Base-by-base conservation (phyloP, 2,888 invertebrate species). In the Cyrtodaria siliqua region DNA sequence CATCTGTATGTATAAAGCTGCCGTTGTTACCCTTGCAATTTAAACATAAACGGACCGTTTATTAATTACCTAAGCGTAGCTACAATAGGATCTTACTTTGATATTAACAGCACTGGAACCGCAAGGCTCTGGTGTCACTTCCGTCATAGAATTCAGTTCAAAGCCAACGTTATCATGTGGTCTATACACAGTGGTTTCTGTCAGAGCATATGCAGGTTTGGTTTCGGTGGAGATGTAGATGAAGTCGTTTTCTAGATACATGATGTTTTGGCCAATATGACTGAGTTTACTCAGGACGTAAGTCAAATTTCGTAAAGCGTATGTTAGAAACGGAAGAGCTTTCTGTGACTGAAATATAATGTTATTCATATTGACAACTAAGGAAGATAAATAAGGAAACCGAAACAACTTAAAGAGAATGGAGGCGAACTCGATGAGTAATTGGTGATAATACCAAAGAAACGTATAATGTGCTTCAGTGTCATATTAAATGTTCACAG, bases 201-300 rank as follows among this genome's bases (percentile, higher is more conserved):
- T 40, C 6, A 70, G 24, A 12, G 50, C 20, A n/a, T 55, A 49
- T 0, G 73, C 73, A 12, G 73, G 62, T 26, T 38, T 49, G 2
- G 63, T 62, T 40, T 77, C 73, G 2, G 73, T 59, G n/a, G 80
- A 77, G n/a, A 80, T 52, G 60, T 70, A 73, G 38, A 77, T 27
- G 26, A 38, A 68, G 38, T 80, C 77, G 26, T 77, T 77, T 24
- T 76, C 80, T 1, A 80, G 27, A 27, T 23, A 47, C n/a, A 56
- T 29, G 16, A 67, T 70, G 3, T 47, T 26, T n/a, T 76, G 61
- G 0, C 62, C 73, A 1, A 80, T 47, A 20, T 66, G 49, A 9
- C 66, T 62, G 27, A 80, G 29, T 9, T 60, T 29, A 12, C 57
- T 52, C 2, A 80, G 53, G 4, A 62, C 42, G 18, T 55, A 64